Evolutionary conservation across 2,113 vertebrate genomes (phyloP).

Genomic region (Australoheros scitulus): DNA sequence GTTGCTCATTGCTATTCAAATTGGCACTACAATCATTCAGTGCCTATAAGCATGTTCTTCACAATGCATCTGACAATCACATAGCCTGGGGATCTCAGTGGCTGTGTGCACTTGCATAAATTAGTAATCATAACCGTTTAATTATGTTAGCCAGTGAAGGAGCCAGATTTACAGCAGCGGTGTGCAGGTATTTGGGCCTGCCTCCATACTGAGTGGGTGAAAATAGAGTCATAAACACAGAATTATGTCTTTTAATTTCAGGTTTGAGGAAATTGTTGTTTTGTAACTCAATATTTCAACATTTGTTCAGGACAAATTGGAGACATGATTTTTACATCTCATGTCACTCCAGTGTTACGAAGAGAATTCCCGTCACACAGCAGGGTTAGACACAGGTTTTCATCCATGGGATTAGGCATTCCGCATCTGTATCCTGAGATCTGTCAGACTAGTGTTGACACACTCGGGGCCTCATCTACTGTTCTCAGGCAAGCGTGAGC

Average conservation of each 20-base stretch:
- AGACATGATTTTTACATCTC: not conserved
- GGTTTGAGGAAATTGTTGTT: not conserved
- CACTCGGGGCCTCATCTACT: slow-evolving; percentile 54
- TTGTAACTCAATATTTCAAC: not conserved
- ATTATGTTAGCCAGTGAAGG: slow-evolving; percentile 23
- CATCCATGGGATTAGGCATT: slow-evolving; percentile 59
- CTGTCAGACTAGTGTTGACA: slow-evolving; percentile 68
- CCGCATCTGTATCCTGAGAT: slow-evolving; percentile 68
- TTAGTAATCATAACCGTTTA: slow-evolving; percentile 33
- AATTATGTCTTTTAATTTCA: not conserved
- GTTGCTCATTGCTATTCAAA: slow-evolving; percentile 1
- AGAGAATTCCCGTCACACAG: slow-evolving; percentile 34
- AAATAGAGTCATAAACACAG: not conserved
- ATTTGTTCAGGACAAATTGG: slow-evolving; percentile 1
- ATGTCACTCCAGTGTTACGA: slow-evolving; percentile 14
- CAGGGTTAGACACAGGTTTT: slow-evolving; percentile 34
- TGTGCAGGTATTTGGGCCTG: not conserved
- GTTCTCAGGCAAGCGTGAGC: slow-evolving; percentile 72
- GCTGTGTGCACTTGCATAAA: slow-evolving; percentile 30
- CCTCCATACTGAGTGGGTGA: not conserved
- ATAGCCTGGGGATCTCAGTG: not conserved
- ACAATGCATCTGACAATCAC: slow-evolving; percentile 19
- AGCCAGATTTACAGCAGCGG: not conserved
- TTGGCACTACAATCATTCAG: not conserved
- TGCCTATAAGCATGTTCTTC: slow-evolving; percentile 9